Percentiles rank a stretch among this genome's conserved stretches.
These are phyloP conservation scores for Rhinoraja longicauda DNA, from an alignment of 2,797 vertebrate genomes.

Conservation along the genomic window DNA sequence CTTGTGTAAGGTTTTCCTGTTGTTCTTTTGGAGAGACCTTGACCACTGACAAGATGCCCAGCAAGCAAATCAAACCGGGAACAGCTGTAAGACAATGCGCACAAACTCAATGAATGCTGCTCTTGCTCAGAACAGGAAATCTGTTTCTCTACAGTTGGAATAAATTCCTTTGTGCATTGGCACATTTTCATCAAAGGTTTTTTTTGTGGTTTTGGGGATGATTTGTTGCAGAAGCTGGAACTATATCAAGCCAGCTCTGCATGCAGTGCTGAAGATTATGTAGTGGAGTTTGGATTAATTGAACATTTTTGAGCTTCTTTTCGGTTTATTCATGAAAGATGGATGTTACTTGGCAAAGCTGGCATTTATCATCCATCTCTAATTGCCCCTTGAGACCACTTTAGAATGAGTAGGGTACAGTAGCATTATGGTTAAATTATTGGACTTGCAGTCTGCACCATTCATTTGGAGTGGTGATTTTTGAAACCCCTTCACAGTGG, in stretches of 20 bases:
- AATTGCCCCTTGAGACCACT: no score
- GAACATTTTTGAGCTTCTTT: background rate
- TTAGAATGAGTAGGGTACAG: no score
- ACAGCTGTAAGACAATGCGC: constrained; percentile 50
- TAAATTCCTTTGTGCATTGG: constrained; percentile 6
- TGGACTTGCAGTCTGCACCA: no score
- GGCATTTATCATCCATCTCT: no score
- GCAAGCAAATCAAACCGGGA: constrained; percentile 46
- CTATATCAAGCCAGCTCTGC: constrained; percentile 6
- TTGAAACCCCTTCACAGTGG: no score
- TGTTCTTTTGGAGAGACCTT: constrained; percentile 55
- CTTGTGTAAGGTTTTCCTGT: constrained; percentile 52
- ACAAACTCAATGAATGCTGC: background rate
- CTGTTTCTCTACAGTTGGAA: background rate
- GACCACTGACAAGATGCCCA: constrained; percentile 47
- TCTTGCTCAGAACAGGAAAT: constrained; percentile 30
- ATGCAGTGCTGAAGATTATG: background rate
- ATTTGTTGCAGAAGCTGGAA: background rate
- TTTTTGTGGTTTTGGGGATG: constrained; percentile 23
- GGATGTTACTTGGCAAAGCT: no score
- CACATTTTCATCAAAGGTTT: background rate
- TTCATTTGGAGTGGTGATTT: no score
- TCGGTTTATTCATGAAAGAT: no score
- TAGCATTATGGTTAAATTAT: no score
- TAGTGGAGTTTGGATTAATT: background rate